Evolutionary conservation across 2,888 invertebrate species (phyloP).

Genomic region (Zele albiditarsus): DNA sequence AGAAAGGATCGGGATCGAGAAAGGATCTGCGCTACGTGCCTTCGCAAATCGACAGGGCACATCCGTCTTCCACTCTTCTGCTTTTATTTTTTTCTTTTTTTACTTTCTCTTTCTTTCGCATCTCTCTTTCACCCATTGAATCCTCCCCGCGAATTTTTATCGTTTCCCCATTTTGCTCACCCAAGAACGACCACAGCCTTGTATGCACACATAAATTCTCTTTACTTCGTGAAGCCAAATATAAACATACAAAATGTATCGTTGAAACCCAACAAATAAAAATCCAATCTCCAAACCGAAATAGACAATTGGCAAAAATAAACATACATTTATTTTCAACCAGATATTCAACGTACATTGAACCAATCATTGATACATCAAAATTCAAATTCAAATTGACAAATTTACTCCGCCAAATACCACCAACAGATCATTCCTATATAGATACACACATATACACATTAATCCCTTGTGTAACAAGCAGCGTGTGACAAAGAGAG

Average conservation of each 20-base stretch:
- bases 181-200: background rate
- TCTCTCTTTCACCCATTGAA: slow-evolving; percentile 4
- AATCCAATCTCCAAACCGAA: background rate
- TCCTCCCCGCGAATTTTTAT: slow-evolving; percentile 7
- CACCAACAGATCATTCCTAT: background rate
- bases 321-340: background rate
- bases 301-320: background rate
- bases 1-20: slow-evolving; percentile 10
- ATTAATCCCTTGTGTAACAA: background rate
- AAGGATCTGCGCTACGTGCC: slow-evolving; percentile 30
- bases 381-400: slow-evolving; percentile 6
- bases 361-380: background rate
- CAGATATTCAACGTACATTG: background rate
- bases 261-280: background rate
- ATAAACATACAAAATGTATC: background rate
- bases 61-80: slow-evolving; percentile 9
- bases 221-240: background rate
- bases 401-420: background rate
- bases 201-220: slow-evolving; percentile 3
- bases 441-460: background rate
- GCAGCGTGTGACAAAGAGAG: background rate
- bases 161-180: slow-evolving; percentile 9
- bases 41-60: slow-evolving; percentile 21
- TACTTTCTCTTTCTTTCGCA: background rate
- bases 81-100: slow-evolving; percentile 13